phyloP scores from a whole-genome alignment of 2,113 vertebrate genomes.

The Xenopus borealis region DNA sequence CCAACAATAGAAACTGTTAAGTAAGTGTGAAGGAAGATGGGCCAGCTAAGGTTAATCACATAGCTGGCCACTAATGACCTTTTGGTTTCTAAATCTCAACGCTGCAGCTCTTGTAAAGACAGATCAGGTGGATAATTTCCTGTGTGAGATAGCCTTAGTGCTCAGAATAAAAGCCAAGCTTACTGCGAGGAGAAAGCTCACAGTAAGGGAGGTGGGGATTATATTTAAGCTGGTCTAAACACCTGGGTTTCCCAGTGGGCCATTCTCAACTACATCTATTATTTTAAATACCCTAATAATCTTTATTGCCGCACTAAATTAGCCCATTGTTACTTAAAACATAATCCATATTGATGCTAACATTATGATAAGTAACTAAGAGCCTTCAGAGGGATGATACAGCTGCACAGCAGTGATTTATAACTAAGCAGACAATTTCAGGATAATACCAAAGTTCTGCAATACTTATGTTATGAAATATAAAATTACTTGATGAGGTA shows the following conservation, averaged over 20 bases:
- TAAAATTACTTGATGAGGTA: no score
- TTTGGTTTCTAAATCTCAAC: conserved; percentile 73
- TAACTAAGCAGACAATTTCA: conserved; percentile 29
- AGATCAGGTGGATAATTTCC: conserved; percentile 89
- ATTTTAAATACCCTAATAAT: conserved; percentile 78
- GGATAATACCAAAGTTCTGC: conserved; percentile 15
- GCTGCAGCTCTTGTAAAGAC: conserved; percentile 78
- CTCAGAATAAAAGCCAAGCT: conserved; percentile 76
- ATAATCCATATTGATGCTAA: conserved; percentile 51
- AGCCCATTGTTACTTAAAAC: conserved; percentile 61
- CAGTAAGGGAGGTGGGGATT: conserved; percentile 75
- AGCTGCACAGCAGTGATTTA: conserved; percentile 21
- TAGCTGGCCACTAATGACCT: conserved; percentile 79
- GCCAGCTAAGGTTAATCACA: conserved; percentile 83
- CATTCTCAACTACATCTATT: conserved; percentile 75
- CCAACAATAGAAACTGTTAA: conserved; percentile 76
- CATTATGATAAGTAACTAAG: conserved; percentile 34
- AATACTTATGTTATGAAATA: no score
- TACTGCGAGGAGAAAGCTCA: conserved; percentile 75
- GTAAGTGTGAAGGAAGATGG: conserved; percentile 79
- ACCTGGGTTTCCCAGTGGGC: conserved; percentile 78
- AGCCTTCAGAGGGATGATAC: conserved; percentile 18
- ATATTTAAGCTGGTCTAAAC: conserved; percentile 87
- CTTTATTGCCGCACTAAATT: conserved; percentile 66
- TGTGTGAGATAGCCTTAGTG: conserved; percentile 78